Evolutionary conservation across 2,113 vertebrate genomes (phyloP), one percentile per base, ranked within the genome.

Genomic region (Mastomys natalensis): DNA sequence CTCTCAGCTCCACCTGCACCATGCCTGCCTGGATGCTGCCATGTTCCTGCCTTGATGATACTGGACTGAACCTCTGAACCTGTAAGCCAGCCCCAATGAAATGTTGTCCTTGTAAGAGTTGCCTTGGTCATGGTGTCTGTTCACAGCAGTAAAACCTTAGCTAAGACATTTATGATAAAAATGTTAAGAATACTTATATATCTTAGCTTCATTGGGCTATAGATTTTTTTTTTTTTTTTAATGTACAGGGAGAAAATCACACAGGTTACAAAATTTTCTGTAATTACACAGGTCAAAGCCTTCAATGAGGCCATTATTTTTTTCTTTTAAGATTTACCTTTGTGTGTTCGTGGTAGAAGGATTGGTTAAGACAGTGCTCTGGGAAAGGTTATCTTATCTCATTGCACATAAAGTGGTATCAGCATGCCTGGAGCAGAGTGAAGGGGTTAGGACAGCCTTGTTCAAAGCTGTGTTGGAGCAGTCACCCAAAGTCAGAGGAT

Each of bases 211-310:
- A 68, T 74, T 34, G 62, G 64, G 6, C 21, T 51, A 21, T 43
- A 94, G 22, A 5, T 24, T 58, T 93, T 43, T 72, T 76, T 90
- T 96, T 12, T 58, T 87, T 70, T 86, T 96, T 91, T 72, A 94
- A 94, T 15, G 22, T 66, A 73, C 3, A 73, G 9, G 68, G 70
- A 95, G 40, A n/a, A 96, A 34, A n/a, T 68, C 40, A 77, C n/a
- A 13, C 1, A 62, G 16, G 1, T 68, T 96, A 76, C 17, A 70
- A 73, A 93, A 60, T 90, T 86, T 88, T 43, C 51, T 92, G n/a
- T 95, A 55, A n/a, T 94, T 81, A 31, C 7, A 12, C 74, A 85
- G 37, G 40, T 74, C 43, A 88, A 92, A 95, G 76, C 19, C 68
- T 92, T 68, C 26, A 58, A 78, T 2, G 55, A 73, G 4, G 37